phyloP scores from a whole-genome alignment of 2,888 invertebrate species.

The Junonia oenone region DNA sequence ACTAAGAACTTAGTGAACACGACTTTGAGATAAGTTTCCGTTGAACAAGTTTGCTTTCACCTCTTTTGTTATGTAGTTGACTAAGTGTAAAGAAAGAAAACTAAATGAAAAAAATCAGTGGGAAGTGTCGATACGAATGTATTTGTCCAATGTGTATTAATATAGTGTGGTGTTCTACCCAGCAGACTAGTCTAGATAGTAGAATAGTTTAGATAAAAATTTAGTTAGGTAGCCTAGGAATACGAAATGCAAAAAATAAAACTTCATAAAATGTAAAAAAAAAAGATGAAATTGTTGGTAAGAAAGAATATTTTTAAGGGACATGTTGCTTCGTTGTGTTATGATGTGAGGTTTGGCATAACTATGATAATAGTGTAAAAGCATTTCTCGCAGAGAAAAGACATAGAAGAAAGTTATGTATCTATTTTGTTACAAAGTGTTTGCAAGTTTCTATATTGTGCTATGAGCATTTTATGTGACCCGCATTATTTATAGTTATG shows the following conservation, averaged over 20 bases:
- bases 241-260: conserved; percentile 81
- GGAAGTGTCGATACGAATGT: conserved; percentile 71
- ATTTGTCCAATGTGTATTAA: conserved; percentile 79
- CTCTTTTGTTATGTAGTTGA: conserved; percentile 78
- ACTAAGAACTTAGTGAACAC: conserved; percentile 68
- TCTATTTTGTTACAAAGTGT: conserved; percentile 81
- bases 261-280: conserved; percentile 79
- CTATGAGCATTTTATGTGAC: conserved; percentile 80
- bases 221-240: conserved; percentile 79
- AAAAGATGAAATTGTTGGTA: conserved; percentile 81
- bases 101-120: conserved; percentile 65
- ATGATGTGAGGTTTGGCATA: conserved; percentile 76
- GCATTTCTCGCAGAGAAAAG: conserved; percentile 74
- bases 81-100: conserved; percentile 76
- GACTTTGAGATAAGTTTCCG: conserved; percentile 70
- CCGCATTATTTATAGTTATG: conserved; percentile 80
- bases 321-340: conserved; percentile 80
- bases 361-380: conserved; percentile 74
- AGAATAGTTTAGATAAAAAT: conserved; percentile 79
- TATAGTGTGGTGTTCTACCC: conserved; percentile 78
- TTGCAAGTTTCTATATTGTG: conserved; percentile 80
- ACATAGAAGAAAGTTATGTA: conserved; percentile 69
- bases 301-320: conserved; percentile 83
- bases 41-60: conserved; percentile 76
- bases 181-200: conserved; percentile 79